Evolutionary conservation across 1,140 invertebrate genomes (phyloP).

Genomic region (Muscidifurax raptorellus): DNA sequence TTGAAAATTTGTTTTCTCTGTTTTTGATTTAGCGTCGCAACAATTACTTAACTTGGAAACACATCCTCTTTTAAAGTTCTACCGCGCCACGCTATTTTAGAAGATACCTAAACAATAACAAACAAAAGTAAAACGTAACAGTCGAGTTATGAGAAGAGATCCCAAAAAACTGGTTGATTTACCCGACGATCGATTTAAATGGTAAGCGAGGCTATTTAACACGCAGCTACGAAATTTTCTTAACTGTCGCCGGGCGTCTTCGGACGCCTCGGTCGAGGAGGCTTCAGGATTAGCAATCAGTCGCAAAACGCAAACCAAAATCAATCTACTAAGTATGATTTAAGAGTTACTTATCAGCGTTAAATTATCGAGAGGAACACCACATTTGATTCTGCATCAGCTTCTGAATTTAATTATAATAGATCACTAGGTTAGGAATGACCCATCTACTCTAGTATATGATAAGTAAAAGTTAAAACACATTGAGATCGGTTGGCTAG

Average conservation of each 20-base stretch:
- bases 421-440: constrained; percentile 11
- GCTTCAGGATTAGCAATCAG: constrained; percentile 33
- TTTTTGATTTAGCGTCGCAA: constrained; percentile 52
- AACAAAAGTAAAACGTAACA: constrained; percentile 28
- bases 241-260: constrained; percentile 26
- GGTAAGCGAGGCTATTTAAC: constrained; percentile 43
- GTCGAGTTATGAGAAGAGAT: constrained; percentile 44
- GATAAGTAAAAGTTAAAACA: constrained; percentile 8
- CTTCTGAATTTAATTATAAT: not conserved
- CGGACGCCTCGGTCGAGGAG: constrained; percentile 39
- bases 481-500: not conserved
- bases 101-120: constrained; percentile 34
- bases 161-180: constrained; percentile 33
- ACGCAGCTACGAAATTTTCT: constrained; percentile 19
- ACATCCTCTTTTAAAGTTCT: constrained; percentile 50
- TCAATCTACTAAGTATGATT: not conserved
- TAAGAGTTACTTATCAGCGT: constrained; percentile 26
- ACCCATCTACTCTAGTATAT: constrained; percentile 3
- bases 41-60: constrained; percentile 52
- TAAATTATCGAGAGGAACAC: constrained; percentile 8
- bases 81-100: constrained; percentile 48
- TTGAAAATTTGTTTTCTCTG: constrained; percentile 52
- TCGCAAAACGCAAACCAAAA: not conserved
- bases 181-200: constrained; percentile 35
- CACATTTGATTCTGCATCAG: constrained; percentile 9